Conservation (phyloP, 37 sponge, comb jelly and placozoan genomes). For the Hormiphora californensis region DNA sequence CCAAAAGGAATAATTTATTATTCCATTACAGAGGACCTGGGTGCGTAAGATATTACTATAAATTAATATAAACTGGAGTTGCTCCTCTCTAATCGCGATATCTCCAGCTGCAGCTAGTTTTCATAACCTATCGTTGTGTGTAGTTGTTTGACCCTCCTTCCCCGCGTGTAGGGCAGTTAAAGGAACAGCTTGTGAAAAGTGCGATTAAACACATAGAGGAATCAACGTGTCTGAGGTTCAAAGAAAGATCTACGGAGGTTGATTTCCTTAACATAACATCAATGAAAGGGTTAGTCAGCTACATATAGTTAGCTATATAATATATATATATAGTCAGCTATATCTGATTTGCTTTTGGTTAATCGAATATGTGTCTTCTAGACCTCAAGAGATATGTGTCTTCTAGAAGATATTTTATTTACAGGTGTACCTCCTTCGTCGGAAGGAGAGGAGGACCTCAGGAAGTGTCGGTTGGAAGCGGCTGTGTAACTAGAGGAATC, state of each 20-base stretch:
- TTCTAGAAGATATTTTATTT: too few species aligned
- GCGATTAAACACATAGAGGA: slow-evolving; percentile 32
- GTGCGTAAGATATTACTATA: too few species aligned
- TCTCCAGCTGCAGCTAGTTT: neutral
- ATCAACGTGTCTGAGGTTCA: neutral
- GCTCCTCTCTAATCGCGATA: neutral
- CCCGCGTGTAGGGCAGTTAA: slow-evolving; percentile 44
- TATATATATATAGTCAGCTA: too few species aligned
- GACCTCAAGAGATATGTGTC: too few species aligned
- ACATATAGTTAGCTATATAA: too few species aligned
- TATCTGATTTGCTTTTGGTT: too few species aligned
- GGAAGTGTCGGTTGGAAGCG: slow-evolving; percentile 42
- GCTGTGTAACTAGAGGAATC: slow-evolving; percentile 48
- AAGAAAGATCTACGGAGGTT: neutral
- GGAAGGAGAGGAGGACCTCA: slow-evolving; percentile 44
- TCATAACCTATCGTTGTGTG: neutral
- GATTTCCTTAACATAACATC: slow-evolving; percentile 38
- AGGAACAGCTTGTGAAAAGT: slow-evolving; percentile 14
- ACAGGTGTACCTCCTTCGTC: slow-evolving; percentile 41
- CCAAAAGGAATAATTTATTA: slow-evolving; percentile 37
- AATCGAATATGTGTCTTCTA: too few species aligned
- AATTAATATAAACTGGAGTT: too few species aligned
- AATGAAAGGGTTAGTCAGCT: slow-evolving; percentile 44
- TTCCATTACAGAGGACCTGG: neutral
- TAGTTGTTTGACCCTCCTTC: neutral